Base-by-base conservation (phyloP, 2,797 vertebrate genomes). In the Malacoraja senta region DNA sequence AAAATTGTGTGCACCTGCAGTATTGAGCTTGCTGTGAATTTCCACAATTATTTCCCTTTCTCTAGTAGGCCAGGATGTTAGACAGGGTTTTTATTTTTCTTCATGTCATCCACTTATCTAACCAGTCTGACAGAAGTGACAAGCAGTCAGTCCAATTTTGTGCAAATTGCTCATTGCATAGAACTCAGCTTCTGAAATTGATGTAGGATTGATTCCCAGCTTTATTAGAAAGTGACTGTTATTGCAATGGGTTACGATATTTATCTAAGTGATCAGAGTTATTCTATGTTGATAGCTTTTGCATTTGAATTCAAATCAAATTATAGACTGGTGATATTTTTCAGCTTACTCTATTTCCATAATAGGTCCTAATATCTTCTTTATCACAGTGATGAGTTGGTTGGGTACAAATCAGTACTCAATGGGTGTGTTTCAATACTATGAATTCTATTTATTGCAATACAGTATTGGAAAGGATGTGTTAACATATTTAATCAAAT, bases 271-370 rank as follows among this genome's bases (percentile, higher is more conserved):
- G 83, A 65, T 65, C 83, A 86, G 29, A 63, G 61, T 86, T 63
- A 63, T 32, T 17, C 0, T 32, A 63, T 17, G 4, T 15, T 65
- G 83, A 86, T 65, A 58, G 83, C 13, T 86, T 68, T 72, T 65
- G 26, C 88, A 44, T 91, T 91, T 68, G 65, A 91, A 91, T 71
- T 38, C 65, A 90, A 71, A 71, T 90, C 63, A 71, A 90, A 91
- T 91, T 91, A 26, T 63, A 71, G 63, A 38, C 63, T 7, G 32
- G 32, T 17, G 21, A 24, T 38, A 32, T 81, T 81, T 81, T 77
- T 15, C 79, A 21, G 35, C 79, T 32, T 77, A 10, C n/a, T n/a
- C 17, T 19, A 65, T 58, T 29, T 65, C 58, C 7, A n/a, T 32
- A 86, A 63, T 86, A 32, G 58, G 61, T 86, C 29, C 83, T 65